Base-by-base conservation (phyloP, 2,888 invertebrate species). In the Leptinotarsa peninsularis region DNA sequence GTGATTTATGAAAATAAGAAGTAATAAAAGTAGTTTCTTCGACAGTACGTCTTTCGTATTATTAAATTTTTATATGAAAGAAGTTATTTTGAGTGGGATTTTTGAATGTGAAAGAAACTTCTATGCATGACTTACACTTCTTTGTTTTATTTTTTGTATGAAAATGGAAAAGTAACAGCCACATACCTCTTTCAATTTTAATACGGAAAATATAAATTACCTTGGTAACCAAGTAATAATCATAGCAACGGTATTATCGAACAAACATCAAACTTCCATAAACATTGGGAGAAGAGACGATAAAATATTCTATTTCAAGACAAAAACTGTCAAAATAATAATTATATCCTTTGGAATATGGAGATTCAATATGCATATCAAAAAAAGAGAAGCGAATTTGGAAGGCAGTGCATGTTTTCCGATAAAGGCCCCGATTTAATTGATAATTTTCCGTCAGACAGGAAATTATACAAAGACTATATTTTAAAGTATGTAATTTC, bases 301-400 rank as follows among this genome's bases (percentile, higher is more conserved):
- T 18, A 21, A 13, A 21, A 18, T 21, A 18, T 23, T 21, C 13
- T 13, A 21, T 14, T 14, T 23, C 14, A 43, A 63, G 1, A 33
- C 18, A 43, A 63, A 43, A 63, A 63, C 43, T 63, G 43, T 63
- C 63, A 43, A 17, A 15, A 63, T 43, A 63, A 43, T 60, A 60
- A 60, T 17, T 21, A 27, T 17, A 33, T 63, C 17, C 1, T 63
- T 23, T 58, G n/a, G 66, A 72, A 78, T 15, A 90, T 90, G 90
- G 90, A 91, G 80, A 84, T 89, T 23, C 87, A 88, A 79, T 91
- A 90, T 83, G 88, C 90, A 18, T 95, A 94, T 84, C 91, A 93
- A 77, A 94, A 92, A 86, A 92, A 92, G 80, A 91, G 95, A 60
- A 90, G 90, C 79, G 90, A 93, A 78, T 95, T 94, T 86, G 95